Percentiles rank a stretch among this genome's conserved stretches.
Evolutionary conservation across 2,113 vertebrate genomes (phyloP).

Genomic region (Zosterops lateralis): DNA sequence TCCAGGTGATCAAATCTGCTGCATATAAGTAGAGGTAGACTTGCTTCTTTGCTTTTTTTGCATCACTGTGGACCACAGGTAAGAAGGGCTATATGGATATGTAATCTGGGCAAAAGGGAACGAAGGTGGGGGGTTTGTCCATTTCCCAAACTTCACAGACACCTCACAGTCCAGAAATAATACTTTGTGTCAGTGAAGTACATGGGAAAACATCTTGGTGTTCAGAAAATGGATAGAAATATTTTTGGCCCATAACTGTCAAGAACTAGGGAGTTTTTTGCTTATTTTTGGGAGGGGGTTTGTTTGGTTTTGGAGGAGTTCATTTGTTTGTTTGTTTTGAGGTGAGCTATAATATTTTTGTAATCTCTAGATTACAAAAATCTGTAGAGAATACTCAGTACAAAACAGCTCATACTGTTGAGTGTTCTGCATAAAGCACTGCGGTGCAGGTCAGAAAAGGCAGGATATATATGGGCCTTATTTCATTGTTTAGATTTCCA

Average conservation of each 20-base stretch:
- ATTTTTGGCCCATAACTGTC: not conserved
- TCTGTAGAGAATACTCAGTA: not conserved
- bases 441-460: not conserved
- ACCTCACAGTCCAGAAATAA: not conserved
- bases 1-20: accelerated
- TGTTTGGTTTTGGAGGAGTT: not conserved
- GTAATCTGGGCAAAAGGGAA: not conserved
- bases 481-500: conserved; percentile 49
- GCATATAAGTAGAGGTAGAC: not conserved
- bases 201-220: not conserved
- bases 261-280: accelerated
- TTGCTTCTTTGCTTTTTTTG: accelerated
- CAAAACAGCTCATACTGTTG: not conserved
- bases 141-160: not conserved
- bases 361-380: not conserved
- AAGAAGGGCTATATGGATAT: not conserved
- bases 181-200: not conserved
- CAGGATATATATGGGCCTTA: not conserved
- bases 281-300: not conserved
- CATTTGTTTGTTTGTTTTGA: not conserved
- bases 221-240: not conserved
- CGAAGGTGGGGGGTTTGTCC: accelerated
- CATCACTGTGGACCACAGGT: not conserved
- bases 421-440: not conserved
- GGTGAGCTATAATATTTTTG: not conserved